Conservation (phyloP, 2,113 vertebrate species). For the Romanogobio albipinnatus region DNA sequence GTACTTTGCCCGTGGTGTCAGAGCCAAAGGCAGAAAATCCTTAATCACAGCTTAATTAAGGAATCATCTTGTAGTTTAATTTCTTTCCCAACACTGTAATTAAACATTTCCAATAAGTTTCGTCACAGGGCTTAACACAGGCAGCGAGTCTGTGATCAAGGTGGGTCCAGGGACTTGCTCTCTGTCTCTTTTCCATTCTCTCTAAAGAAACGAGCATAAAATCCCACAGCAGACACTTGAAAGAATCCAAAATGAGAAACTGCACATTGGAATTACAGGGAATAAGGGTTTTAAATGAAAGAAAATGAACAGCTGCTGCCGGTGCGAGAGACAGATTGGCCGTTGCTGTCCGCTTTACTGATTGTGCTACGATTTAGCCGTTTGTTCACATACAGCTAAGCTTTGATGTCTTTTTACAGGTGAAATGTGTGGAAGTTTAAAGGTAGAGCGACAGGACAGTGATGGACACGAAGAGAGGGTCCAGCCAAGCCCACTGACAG, state of each 20-base stretch:
- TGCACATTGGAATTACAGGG: conserved; percentile 29
- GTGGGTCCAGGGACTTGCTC: conserved; percentile 41
- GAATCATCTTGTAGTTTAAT: conserved; percentile 58
- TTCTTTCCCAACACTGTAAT: conserved; percentile 57
- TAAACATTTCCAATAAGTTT: conserved; percentile 61
- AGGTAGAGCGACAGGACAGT: conserved; percentile 74
- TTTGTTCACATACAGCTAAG: not conserved
- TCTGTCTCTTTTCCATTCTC: conserved; percentile 38
- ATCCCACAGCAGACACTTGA: conserved; percentile 47
- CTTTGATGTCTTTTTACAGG: conserved; percentile 64
- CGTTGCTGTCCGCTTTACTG: not conserved
- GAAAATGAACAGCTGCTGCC: not conserved
- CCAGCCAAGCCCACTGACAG: conserved; percentile 66
- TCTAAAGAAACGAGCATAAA: conserved; percentile 27
- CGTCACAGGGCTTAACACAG: conserved; percentile 58
- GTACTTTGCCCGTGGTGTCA: conserved; percentile 13
- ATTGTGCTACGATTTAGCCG: not conserved
- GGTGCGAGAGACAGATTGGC: not conserved
- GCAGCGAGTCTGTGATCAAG: conserved; percentile 47
- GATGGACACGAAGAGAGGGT: conserved; percentile 75
- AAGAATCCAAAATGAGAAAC: conserved; percentile 42
- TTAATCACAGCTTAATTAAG: conserved; percentile 62
- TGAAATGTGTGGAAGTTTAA: conserved; percentile 75
- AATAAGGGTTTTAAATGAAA: conserved; percentile 17
- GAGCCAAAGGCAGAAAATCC: conserved; percentile 53